Evolutionary conservation across 2,797 vertebrate genomes (phyloP).

Genomic region (Diplodus puntazzo): DNA sequence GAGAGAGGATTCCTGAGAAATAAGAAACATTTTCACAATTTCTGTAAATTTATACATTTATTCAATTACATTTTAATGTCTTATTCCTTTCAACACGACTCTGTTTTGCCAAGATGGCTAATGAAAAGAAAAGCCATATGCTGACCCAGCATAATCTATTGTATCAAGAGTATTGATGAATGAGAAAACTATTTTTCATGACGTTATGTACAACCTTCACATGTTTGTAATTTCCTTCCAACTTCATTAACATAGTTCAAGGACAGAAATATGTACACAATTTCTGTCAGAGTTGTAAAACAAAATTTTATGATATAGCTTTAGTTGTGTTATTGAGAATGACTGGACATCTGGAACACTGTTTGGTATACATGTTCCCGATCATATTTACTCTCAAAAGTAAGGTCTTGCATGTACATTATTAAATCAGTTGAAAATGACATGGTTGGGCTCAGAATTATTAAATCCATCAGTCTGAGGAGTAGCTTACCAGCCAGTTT

Average conservation of each 20-base stretch:
- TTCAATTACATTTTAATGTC: not conserved
- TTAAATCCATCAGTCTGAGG: not conserved
- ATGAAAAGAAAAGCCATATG: slow-evolving; percentile 1
- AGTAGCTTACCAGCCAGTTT: slow-evolving; percentile 90
- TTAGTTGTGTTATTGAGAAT: not conserved
- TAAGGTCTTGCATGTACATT: not conserved
- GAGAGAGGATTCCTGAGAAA: slow-evolving; percentile 84
- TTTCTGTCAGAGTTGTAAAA: not conserved
- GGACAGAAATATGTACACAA: not conserved
- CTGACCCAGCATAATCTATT: not conserved
- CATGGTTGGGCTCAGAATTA: not conserved
- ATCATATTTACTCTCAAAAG: slow-evolving; percentile 2
- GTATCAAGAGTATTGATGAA: not conserved
- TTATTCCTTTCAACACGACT: slow-evolving; percentile 2
- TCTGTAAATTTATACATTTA: not conserved
- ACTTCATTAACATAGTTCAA: not conserved
- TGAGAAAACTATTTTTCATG: not conserved
- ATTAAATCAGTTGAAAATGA: not conserved
- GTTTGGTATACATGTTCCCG: not conserved
- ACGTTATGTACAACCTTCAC: not conserved
- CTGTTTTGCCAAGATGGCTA: not conserved
- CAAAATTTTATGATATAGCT: not conserved
- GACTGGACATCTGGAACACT: not conserved
- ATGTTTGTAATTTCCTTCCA: slow-evolving; percentile 5
- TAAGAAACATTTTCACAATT: slow-evolving; percentile 12